Evolutionary conservation across 2,113 vertebrate genomes (phyloP), one percentile per base, ranked within the genome.

Genomic region (Dinomys branickii): DNA sequence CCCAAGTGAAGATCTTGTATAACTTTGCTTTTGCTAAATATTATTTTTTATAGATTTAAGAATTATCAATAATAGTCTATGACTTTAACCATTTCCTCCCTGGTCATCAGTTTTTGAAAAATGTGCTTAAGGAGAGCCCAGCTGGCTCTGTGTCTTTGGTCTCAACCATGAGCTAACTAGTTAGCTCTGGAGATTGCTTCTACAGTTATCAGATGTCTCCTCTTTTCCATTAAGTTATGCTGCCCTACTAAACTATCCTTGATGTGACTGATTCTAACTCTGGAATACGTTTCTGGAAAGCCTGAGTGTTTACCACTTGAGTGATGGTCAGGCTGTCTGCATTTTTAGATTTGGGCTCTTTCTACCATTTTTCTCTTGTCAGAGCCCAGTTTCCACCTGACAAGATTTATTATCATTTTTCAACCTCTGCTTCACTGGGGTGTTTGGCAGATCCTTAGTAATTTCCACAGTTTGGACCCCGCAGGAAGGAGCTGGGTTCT

Each of bases 341-440:
- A n/a, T 56, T 90, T 54, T 56, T 61, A 28, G 54, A 82, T 85
- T 28, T 6, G 52, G 73, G 5, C 6, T 41, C 0, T 38, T 95
- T 87, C 26, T 65, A 61, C 38, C 26, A 30, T 47, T 71, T 71
- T 93, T 97, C 83, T 94, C 86, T 86, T 89, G 38, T 71, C 93
- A 95, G 82, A 96, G 85, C 26, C 88, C 56, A n/a, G 89, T 96
- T 97, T 94, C 63, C 52, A 94, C 71, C 95, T 95, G 59, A 90
- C 89, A 97, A 98, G 78, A 97, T 93, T 94, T 96, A 95, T 97
- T 92, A 96, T 85, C 50, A 78, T 89, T 97, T 97, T 97, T 96
- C 54, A 92, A 97, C 96, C 97, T 98, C 69, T 82, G 65, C 80
- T 86, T 91, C 75, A 71, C 54, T 56, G 95, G 92, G 71, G 80